A percentile compares a stretch with the other conserved stretches of the same genome.
phyloP scores from a whole-genome alignment of 2,888 invertebrate genomes.

The Nebria brevicollis region DNA sequence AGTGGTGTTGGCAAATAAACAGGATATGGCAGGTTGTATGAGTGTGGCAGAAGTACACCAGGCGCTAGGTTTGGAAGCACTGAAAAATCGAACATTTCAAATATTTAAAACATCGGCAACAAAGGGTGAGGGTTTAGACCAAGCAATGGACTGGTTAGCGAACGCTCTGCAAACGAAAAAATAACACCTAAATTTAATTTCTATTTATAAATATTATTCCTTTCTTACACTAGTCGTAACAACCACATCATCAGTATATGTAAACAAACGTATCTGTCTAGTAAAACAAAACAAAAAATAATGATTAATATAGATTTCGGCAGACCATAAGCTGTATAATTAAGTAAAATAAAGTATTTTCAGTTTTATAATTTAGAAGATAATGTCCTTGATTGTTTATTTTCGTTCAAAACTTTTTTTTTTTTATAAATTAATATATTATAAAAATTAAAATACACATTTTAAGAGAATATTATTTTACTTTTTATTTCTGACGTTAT shows the following conservation, averaged over 20 bases:
- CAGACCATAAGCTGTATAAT: neutral
- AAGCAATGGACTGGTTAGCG: conserved; percentile 99
- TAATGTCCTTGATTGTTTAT: conserved; percentile 27
- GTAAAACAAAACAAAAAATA: neutral
- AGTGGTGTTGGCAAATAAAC: conserved; percentile 98
- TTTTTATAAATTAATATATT: conserved; percentile 26
- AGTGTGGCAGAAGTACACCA: conserved; percentile 97
- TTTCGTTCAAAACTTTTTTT: conserved; percentile 36
- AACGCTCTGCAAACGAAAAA: conserved; percentile 90
- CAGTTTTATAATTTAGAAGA: conserved; percentile 39
- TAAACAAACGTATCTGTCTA: conserved; percentile 3
- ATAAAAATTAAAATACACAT: conserved; percentile 12
- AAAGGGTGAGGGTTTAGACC: conserved; percentile 97
- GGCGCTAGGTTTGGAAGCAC: conserved; percentile 91
- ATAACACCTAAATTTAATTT: conserved; percentile 66
- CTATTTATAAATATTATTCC: conserved; percentile 23
- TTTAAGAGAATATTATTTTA: conserved; percentile 3
- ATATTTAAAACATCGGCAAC: conserved; percentile 99
- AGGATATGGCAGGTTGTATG: conserved; percentile 98
- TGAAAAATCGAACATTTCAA: conserved; percentile 98
- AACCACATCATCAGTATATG: conserved; percentile 9
- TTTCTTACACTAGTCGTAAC: conserved; percentile 44
- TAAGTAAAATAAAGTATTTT: conserved; percentile 42
- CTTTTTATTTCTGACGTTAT: neutral
- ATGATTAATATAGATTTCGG: neutral